These are phyloP conservation scores for Drosophila rellima DNA, from an alignment of 2,888 invertebrate species.

Conservation along the genomic window DNA sequence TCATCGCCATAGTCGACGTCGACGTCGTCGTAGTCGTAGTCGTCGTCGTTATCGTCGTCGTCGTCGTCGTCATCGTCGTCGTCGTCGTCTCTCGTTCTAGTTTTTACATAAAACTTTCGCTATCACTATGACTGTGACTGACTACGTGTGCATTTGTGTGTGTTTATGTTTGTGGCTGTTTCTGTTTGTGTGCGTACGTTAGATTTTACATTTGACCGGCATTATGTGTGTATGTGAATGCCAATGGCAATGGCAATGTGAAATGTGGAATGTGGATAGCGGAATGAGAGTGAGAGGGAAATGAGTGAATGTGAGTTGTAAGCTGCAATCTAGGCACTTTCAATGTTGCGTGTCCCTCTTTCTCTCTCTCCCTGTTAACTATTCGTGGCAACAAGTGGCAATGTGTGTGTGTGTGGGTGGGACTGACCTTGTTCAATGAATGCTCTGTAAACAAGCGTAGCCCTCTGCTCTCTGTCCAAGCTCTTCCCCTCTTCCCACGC, in stretches of 20 bases:
- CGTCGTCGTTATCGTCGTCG: slow-evolving; percentile 30
- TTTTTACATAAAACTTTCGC: slow-evolving; percentile 80
- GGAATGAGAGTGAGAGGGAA: background rate
- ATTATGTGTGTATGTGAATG: slow-evolving; percentile 46
- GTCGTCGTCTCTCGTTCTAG: slow-evolving; percentile 61
- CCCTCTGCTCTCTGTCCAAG: background rate
- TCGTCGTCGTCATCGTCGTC: slow-evolving; percentile 31
- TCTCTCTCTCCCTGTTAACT: slow-evolving; percentile 2
- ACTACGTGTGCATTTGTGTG: slow-evolving; percentile 16
- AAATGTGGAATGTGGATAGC: background rate
- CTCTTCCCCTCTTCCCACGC: background rate
- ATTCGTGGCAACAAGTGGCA: slow-evolving; percentile 51
- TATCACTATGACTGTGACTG: slow-evolving; percentile 49
- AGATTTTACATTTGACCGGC: slow-evolving; percentile 77
- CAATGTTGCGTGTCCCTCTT: slow-evolving; percentile 15
- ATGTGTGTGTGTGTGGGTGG: slow-evolving; percentile 32
- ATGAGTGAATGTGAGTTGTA: slow-evolving; percentile 1
- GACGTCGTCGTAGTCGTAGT: slow-evolving; percentile 10
- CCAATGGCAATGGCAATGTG: slow-evolving; percentile 24
- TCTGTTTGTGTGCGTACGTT: slow-evolving; percentile 22
- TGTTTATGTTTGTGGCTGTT: slow-evolving; percentile 20
- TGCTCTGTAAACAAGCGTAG: slow-evolving; percentile 38
- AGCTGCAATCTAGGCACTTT: slow-evolving; percentile 18
- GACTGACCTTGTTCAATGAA: slow-evolving; percentile 63
- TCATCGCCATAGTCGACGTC: too few relatives aligned